Evolutionary conservation across 2,888 invertebrate genomes (phyloP).

Genomic region (Aporophyla nigra): DNA sequence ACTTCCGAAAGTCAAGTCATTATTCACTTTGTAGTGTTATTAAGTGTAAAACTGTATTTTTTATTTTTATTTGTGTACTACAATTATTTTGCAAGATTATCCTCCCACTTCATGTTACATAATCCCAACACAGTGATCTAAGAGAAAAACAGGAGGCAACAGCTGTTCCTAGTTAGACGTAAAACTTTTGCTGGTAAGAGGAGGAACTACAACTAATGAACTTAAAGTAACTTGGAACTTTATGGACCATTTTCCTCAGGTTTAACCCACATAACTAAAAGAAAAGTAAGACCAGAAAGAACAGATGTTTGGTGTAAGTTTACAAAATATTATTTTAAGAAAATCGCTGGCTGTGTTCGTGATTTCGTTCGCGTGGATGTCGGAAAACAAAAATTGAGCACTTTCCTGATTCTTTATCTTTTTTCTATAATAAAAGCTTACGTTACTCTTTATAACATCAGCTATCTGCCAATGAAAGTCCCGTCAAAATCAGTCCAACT

Average conservation of each 20-base stretch:
- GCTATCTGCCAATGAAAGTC: too few species aligned
- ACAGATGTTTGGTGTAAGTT: background rate
- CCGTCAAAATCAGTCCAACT: too few species aligned
- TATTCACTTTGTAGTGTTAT: too few species aligned
- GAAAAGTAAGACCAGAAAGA: background rate
- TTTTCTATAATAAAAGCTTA: too few species aligned
- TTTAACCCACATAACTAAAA: background rate
- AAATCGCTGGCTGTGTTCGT: too few species aligned
- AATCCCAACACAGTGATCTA: background rate
- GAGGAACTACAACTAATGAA: background rate
- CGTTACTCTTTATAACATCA: too few species aligned
- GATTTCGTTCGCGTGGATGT: too few species aligned
- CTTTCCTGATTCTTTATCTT: too few species aligned
- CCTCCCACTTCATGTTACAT: background rate
- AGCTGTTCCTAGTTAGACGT: constrained; percentile 1
- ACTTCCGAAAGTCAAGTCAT: too few species aligned
- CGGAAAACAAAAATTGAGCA: too few species aligned
- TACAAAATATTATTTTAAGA: background rate
- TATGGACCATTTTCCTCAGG: background rate
- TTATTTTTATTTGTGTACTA: background rate
- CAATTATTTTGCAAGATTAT: background rate
- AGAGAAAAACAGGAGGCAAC: background rate
- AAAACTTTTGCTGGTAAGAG: constrained; percentile 10
- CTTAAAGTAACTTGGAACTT: background rate
- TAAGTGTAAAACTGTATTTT: too few species aligned